These are phyloP conservation scores for Tanaodytes sp. DNA, from an alignment of 2,888 invertebrate genomes.

Conservation along the genomic window DNA sequence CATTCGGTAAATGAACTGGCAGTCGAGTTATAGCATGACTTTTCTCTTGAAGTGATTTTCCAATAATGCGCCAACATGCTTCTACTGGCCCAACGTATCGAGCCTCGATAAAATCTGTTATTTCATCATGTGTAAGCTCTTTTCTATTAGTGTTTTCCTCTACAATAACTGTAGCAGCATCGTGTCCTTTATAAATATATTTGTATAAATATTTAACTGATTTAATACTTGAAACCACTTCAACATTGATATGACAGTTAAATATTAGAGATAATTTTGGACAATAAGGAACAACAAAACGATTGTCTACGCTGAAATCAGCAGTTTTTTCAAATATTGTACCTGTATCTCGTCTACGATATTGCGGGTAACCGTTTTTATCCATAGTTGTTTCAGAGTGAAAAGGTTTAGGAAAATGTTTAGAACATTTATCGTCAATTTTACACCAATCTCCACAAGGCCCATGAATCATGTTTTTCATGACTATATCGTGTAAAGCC, in stretches of 20 bases:
- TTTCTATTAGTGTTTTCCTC: neutral
- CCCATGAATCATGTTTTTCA: conserved; percentile 34
- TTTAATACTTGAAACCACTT: conserved; percentile 4
- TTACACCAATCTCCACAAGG: conserved; percentile 3
- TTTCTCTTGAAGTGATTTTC: too few species aligned
- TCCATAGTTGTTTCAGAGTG: too few species aligned
- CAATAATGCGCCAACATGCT: conserved; percentile 1
- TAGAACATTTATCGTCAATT: neutral
- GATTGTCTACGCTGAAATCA: neutral
- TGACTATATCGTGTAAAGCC: conserved; percentile 62
- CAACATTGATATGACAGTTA: conserved; percentile 8
- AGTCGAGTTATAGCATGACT: too few species aligned
- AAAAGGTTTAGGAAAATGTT: conserved; percentile 1
- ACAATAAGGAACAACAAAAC: conserved; percentile 1
- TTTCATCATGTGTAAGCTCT: conserved; percentile 10
- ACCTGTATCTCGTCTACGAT: conserved; percentile 25
- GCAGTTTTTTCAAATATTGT: neutral
- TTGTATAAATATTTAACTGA: too few species aligned
- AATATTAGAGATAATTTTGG: neutral
- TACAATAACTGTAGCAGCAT: neutral
- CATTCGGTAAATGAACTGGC: too few species aligned
- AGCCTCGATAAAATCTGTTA: neutral
- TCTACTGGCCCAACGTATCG: conserved; percentile 3
- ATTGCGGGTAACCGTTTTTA: conserved; percentile 37
- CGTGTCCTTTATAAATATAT: too few species aligned